Percentiles rank a stretch among this genome's conserved stretches.
Evolutionary conservation across 2,113 vertebrate species (phyloP).

Genomic region (Potamarius usumacintae): DNA sequence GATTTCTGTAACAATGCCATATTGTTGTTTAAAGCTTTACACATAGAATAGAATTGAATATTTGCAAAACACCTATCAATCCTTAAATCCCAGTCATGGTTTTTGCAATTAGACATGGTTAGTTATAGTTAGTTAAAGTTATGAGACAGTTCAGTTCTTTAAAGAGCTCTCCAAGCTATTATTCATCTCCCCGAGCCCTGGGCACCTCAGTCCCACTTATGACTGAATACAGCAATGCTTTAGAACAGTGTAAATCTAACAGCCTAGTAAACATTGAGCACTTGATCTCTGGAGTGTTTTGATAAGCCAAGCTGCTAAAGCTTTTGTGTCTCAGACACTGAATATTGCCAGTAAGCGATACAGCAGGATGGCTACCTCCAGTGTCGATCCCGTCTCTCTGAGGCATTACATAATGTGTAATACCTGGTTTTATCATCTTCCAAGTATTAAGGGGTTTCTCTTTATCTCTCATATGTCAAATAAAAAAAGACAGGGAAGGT

Average conservation of each 20-base stretch:
- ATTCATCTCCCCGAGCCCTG: background rate
- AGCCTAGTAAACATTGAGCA: background rate
- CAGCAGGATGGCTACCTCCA: slow-evolving; percentile 2
- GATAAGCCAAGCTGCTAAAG: background rate
- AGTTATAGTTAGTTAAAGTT: background rate
- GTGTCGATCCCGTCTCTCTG: slow-evolving; percentile 4
- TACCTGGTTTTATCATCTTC: background rate
- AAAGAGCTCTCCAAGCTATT: background rate
- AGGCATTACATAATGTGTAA: slow-evolving; percentile 24
- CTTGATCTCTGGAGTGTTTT: background rate
- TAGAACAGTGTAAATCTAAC: background rate
- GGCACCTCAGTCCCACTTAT: background rate
- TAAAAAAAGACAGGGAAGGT: slow-evolving; percentile 4
- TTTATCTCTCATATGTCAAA: slow-evolving; percentile 13
- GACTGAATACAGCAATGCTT: background rate
- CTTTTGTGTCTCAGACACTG: slow-evolving; percentile 6
- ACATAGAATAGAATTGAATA: background rate
- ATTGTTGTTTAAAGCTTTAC: background rate
- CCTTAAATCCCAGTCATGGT: background rate
- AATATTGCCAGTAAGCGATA: slow-evolving; percentile 30
- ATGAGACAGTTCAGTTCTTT: background rate
- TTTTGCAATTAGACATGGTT: background rate
- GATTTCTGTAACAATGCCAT: background rate
- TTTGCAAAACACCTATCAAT: background rate
- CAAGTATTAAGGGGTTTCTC: background rate